Conservation (phyloP, 1,140 invertebrate genomes). For the Hirudo medicinalis region DNA sequence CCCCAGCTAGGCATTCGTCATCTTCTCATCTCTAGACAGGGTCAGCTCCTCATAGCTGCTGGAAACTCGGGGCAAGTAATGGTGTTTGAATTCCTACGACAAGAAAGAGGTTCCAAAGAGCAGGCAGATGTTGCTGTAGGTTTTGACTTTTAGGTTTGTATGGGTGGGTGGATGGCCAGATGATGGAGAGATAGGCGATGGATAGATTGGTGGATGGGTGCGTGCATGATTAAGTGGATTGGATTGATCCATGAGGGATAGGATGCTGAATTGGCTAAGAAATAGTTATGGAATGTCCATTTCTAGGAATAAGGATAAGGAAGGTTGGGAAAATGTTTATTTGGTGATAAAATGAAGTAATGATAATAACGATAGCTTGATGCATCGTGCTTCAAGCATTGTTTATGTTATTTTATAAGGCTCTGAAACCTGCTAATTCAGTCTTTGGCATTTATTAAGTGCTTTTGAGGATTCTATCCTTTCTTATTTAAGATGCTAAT, state of each 20-base stretch:
- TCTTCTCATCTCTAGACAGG: constrained; percentile 66
- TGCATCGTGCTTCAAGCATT: too few species aligned
- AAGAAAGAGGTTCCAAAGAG: constrained; percentile 28
- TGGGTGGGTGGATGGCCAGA: neutral
- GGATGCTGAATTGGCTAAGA: neutral
- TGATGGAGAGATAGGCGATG: neutral
- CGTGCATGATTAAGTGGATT: neutral
- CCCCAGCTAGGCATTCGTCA: constrained; percentile 82
- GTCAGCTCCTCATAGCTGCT: constrained; percentile 72
- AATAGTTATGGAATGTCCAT: too few species aligned
- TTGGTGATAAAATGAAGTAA: too few species aligned
- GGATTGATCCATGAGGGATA: neutral
- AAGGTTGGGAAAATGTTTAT: too few species aligned
- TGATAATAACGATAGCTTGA: too few species aligned
- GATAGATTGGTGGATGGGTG: neutral
- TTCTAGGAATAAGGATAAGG: too few species aligned
- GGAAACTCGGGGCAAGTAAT: constrained; percentile 87
- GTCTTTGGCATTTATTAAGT: too few species aligned
- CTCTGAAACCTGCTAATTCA: too few species aligned
- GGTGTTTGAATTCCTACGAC: constrained; percentile 53
- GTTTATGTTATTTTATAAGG: too few species aligned
- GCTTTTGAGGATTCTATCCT: too few species aligned
- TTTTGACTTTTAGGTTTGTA: neutral
- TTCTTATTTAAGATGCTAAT: too few species aligned
- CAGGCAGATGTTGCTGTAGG: neutral